Evolutionary conservation across 37 sponge, comb jelly and placozoan genomes (phyloP), one percentile per base, ranked within the genome.

Genomic region (Beroe ovata): DNA sequence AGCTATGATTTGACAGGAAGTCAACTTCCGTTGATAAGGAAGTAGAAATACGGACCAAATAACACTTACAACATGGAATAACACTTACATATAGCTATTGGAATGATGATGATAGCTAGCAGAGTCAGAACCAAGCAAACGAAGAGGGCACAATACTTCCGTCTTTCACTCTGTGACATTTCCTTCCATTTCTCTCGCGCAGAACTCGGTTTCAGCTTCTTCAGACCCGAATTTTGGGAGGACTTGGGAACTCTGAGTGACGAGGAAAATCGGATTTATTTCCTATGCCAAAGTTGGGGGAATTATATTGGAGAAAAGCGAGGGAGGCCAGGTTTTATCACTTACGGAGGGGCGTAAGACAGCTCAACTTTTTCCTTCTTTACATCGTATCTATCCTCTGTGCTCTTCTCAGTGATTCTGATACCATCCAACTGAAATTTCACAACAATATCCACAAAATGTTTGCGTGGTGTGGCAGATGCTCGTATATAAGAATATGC

Each of bases 81-180:
- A n/a, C n/a, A n/a, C 84, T 77, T 41, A 77, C 84, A 77, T 39
- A 77, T 77, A 14, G 84, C 84, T 35, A 77, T 77, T 21, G 84
- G 84, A 2, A 77, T 54, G 41, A 77, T 35, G 2, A 77, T 77
- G 8, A 77, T 41, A 2, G 36, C 26, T 16, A 77, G 19, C 28
- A 40, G 3, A 25, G 54, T 23, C 1, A 77, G 84, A 11, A 77
- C 38, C 6, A 77, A 6, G 28, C 41, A 77, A 11, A 14, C 33
- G 84, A 77, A 77, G 0, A 77, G 84, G 23, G 47, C 84, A 20
- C 47, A 77, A 26, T 42, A 77, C 54, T 77, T 77, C 84, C 28
- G 21, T 3, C 84, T 8, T 77, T 77, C 84, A 33, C 54, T 39
- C 14, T 30, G 41, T 2, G 42, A 21, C 38, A 33, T 77, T 20